Base-by-base conservation (phyloP, 2,888 invertebrate genomes). In the Hirtodrosophila confusa region DNA sequence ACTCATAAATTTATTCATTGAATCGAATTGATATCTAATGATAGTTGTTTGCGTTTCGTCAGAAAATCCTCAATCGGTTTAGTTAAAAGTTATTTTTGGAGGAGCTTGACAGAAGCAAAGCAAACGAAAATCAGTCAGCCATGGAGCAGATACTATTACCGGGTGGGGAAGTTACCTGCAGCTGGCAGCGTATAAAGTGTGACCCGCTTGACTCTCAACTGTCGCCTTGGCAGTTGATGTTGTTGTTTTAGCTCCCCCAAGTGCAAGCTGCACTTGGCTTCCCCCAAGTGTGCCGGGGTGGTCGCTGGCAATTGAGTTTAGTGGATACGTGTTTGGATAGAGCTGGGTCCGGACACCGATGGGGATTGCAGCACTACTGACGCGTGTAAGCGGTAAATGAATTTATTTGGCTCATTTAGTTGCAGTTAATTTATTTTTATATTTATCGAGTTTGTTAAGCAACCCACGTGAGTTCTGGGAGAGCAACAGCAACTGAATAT, bases 381-480 rank as follows among this genome's bases (percentile, higher is more conserved):
- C 68, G 71, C 84, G 86, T 78, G 61, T 70, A 68, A 78, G 76
- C 67, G 65, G 79, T 79, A 80, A 80, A 80, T 86, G 66, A 86
- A 80, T 83, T 86, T 78, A 88, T 88, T 88, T 88, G 67, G 65
- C 79, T 82, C 83, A 86, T 88, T 80, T 75, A 75, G 68, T 68
- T 83, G 76, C 66, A 58, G 72, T 72, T 86, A 76, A 84, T 79
- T 86, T 88, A 68, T 78, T 80, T 88, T 86, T 79, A 79, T 79
- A 80, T 71, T 79, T 79, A 83, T 80, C 67, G 77, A 83, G 84
- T 86, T 88, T 88, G 61, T 60, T 78, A 49, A 60, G 50, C 36
- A 41, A 51, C 24, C 37, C 44, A 31, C 35, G 39, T 10, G 6
- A 45, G 36, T 23, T 23, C 3, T 33, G 31, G 17, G 7, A 11